A percentile compares a stretch with the other conserved stretches of the same genome.
These are phyloP conservation scores for Kradibia gibbosae DNA, from an alignment of 1,140 invertebrate species.

Conservation along the genomic window DNA sequence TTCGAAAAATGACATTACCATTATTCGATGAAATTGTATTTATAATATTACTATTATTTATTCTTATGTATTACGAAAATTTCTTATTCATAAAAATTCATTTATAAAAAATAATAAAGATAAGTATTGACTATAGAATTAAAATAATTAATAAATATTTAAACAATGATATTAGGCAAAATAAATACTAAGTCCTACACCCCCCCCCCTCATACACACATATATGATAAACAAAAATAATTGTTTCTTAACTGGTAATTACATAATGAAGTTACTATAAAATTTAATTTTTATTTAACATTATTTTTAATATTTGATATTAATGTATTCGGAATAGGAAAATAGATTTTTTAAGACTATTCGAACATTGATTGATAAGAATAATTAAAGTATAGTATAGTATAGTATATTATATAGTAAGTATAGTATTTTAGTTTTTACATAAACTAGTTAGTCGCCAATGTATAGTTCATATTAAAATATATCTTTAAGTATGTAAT, in stretches of 20 bases:
- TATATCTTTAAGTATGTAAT: conserved; percentile 17
- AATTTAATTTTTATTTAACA: not conserved
- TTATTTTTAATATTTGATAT: not conserved
- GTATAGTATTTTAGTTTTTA: not conserved
- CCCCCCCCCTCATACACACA: not conserved
- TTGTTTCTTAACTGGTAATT: not conserved
- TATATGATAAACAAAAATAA: not conserved
- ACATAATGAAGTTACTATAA: not conserved
- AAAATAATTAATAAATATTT: too few species aligned
- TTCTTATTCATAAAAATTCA: not conserved
- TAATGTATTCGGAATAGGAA: not conserved
- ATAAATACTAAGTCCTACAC: too few species aligned
- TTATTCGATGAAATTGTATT: not conserved
- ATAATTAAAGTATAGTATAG: not conserved
- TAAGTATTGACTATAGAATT: too few species aligned
- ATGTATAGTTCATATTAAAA: conserved; percentile 4
- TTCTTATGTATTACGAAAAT: not conserved
- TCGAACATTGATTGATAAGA: not conserved
- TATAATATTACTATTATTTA: not conserved
- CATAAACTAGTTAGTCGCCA: not conserved
- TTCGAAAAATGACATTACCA: not conserved
- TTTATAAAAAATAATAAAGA: too few species aligned
- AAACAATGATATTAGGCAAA: too few species aligned
- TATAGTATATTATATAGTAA: not conserved
- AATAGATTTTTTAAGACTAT: not conserved